Conservation (phyloP, 2,888 invertebrate species). For the Dryocosmus kuriphilus region DNA sequence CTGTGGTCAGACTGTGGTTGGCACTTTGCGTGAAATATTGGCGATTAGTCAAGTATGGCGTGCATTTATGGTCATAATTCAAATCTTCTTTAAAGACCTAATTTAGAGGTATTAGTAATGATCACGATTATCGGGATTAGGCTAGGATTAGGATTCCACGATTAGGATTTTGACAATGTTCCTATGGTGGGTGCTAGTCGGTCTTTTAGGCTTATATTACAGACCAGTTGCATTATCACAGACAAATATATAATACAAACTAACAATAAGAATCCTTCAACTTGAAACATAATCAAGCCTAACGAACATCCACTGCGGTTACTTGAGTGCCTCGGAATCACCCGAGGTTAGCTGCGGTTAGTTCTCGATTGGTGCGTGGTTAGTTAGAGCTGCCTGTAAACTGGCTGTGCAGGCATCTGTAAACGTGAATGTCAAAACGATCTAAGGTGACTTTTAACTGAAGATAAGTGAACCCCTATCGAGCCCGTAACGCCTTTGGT, state of each 20-base stretch:
- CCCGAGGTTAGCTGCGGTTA: conserved; percentile 29
- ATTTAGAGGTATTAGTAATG: too few relatives aligned
- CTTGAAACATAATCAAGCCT: conserved; percentile 27
- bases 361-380: neutral
- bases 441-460: conserved; percentile 35
- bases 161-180: too few relatives aligned
- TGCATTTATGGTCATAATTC: too few relatives aligned
- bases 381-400: conserved; percentile 3
- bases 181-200: too few relatives aligned
- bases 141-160: too few relatives aligned
- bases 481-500: conserved; percentile 37
- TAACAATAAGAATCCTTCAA: neutral
- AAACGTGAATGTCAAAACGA: conserved; percentile 29
- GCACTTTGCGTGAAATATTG: neutral
- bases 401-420: neutral
- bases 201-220: neutral
- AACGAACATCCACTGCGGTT: conserved; percentile 13
- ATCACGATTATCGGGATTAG: too few relatives aligned
- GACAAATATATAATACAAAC: conserved; percentile 14
- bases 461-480: conserved; percentile 37
- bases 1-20: conserved; percentile 57
- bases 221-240: neutral
- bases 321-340: conserved; percentile 25
- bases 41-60: neutral
- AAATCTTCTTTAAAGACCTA: neutral